Evolutionary conservation across 2,888 invertebrate species (phyloP).

Genomic region (Aphelenchoides bicaudatus): DNA sequence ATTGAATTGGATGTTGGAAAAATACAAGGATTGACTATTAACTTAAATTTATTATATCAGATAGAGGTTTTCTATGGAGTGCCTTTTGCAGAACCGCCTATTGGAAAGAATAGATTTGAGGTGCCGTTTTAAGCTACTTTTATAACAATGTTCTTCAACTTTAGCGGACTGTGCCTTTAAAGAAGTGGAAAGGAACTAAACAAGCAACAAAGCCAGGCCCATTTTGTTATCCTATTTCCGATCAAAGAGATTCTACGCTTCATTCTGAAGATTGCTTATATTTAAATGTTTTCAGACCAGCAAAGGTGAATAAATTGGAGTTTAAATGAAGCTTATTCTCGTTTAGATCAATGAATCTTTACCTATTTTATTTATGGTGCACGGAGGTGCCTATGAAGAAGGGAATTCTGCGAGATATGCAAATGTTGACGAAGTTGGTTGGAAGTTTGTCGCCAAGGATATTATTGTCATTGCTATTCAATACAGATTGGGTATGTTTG

Average conservation of each 20-base stretch:
- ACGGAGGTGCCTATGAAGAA: slow-evolving; percentile 18
- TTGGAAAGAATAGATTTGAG: slow-evolving; percentile 20
- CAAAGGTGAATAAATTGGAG: neutral
- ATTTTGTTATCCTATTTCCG: slow-evolving; percentile 31
- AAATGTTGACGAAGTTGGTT: neutral
- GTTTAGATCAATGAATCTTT: neutral
- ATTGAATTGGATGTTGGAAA: slow-evolving; percentile 13
- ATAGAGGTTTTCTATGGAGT: slow-evolving; percentile 18
- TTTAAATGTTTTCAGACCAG: slow-evolving; percentile 33
- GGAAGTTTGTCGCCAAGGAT: slow-evolving; percentile 23
- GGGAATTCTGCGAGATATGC: slow-evolving; percentile 16
- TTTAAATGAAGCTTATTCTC: neutral
- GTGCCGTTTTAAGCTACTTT: neutral
- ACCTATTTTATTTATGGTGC: slow-evolving; percentile 22
- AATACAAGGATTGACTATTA: neutral
- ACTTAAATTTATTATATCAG: neutral
- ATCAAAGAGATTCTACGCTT: slow-evolving; percentile 11
- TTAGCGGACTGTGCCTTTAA: slow-evolving; percentile 35
- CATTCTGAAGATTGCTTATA: slow-evolving; percentile 35
- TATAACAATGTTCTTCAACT: slow-evolving; percentile 7
- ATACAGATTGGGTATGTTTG: slow-evolving; percentile 37
- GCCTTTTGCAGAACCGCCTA: slow-evolving; percentile 23
- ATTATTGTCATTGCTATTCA: slow-evolving; percentile 42
- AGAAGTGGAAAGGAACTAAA: slow-evolving; percentile 28
- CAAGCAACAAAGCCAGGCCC: slow-evolving; percentile 15